These are phyloP conservation scores for Lophius piscatorius DNA, from an alignment of 2,113 vertebrate species.

Conservation along the genomic window DNA sequence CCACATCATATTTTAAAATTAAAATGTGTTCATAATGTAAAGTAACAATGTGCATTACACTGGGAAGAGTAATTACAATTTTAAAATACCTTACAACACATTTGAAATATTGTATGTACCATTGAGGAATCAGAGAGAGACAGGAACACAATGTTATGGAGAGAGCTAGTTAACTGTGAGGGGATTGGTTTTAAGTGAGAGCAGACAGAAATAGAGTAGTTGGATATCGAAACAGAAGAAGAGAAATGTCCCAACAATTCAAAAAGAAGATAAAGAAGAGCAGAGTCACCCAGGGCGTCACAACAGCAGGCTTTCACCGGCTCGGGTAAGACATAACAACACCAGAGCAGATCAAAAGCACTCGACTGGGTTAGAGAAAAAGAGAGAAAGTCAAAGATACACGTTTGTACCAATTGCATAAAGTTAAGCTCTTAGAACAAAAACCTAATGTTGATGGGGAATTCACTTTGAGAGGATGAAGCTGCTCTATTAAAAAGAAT, in stretches of 20 bases:
- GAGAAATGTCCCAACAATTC: constrained; percentile 30
- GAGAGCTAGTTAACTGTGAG: constrained; percentile 33
- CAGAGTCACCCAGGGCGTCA: constrained; percentile 34
- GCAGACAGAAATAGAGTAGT: constrained; percentile 42
- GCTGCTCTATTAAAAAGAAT: constrained; percentile 22
- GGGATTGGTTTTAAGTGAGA: constrained; percentile 29
- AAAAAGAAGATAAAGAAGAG: constrained; percentile 49
- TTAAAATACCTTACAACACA: constrained; percentile 55
- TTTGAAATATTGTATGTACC: constrained; percentile 37
- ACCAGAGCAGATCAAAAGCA: constrained; percentile 43
- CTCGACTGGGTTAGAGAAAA: constrained; percentile 23
- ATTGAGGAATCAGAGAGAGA: constrained; percentile 36
- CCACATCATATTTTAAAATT: constrained; percentile 43
- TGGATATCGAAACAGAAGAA: constrained; percentile 39
- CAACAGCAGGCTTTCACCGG: constrained; percentile 30
- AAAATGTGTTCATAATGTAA: constrained; percentile 63
- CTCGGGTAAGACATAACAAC: constrained; percentile 33
- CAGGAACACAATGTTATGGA: constrained; percentile 27
- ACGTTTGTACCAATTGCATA: constrained; percentile 29
- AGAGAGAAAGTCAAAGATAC: constrained; percentile 18
- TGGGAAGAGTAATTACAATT: constrained; percentile 47
- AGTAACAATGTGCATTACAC: constrained; percentile 61
- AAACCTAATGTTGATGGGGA: constrained; percentile 11
- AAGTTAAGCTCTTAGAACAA: constrained; percentile 23
- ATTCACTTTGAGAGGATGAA: not conserved